A percentile compares a stretch with the other conserved stretches of the same genome.
These are phyloP conservation scores for Hoplostethus mediterraneus DNA, from an alignment of 2,797 vertebrate species.

Conservation along the genomic window DNA sequence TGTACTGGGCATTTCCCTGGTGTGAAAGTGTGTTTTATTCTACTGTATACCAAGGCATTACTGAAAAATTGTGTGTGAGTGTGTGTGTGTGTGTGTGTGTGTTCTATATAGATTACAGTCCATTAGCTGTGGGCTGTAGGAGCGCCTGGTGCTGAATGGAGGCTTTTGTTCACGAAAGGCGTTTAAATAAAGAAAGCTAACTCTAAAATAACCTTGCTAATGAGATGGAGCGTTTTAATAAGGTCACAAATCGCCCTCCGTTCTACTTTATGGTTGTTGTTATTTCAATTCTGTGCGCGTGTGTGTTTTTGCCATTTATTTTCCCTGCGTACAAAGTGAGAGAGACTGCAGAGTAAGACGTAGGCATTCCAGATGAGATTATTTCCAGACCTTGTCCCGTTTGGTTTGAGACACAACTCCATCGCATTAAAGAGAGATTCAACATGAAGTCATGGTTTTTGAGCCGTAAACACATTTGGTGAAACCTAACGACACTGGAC, in stretches of 20 bases:
- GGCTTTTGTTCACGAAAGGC: slow-evolving; percentile 57
- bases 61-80: slow-evolving; percentile 11
- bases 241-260: slow-evolving; percentile 56
- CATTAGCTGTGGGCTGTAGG: slow-evolving; percentile 44
- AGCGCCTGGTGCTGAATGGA: slow-evolving; percentile 43
- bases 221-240: slow-evolving; percentile 63
- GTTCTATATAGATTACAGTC: slow-evolving; percentile 44
- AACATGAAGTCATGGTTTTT: no score
- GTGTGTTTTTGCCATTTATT: background rate
- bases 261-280: slow-evolving; percentile 49
- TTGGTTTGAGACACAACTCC: background rate
- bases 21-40: slow-evolving; percentile 1
- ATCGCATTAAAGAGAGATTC: background rate
- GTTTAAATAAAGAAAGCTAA: slow-evolving; percentile 63
- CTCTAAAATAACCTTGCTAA: slow-evolving; percentile 58
- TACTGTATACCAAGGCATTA: slow-evolving; percentile 9
- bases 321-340: background rate
- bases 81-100: slow-evolving; percentile 21
- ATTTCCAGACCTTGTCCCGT: slow-evolving; percentile 4
- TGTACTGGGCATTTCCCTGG: slow-evolving; percentile 11
- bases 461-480: no score
- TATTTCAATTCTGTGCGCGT: slow-evolving; percentile 49
- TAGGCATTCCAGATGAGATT: slow-evolving; percentile 1
- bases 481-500: no score
- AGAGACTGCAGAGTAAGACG: background rate